phyloP scores from a whole-genome alignment of 2,113 vertebrate species.

The Caloenas nicobarica region DNA sequence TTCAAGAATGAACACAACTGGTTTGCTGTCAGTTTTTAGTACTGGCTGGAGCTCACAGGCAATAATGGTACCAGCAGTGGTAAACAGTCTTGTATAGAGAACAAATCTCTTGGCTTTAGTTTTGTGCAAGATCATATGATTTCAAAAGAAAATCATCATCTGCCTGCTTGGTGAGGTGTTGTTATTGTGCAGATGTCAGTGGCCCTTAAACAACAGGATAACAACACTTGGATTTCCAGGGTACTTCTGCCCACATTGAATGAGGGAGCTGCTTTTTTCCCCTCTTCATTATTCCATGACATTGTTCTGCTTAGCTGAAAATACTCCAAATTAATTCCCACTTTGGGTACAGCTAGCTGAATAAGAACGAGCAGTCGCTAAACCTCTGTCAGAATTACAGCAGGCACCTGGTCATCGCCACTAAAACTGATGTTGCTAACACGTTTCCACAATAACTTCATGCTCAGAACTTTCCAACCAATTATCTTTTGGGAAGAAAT shows the following conservation, averaged over 20 bases:
- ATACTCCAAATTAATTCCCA: neutral
- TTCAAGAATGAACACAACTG: neutral
- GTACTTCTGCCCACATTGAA: neutral
- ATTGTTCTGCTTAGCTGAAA: neutral
- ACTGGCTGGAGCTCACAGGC: neutral
- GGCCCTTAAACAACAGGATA: neutral
- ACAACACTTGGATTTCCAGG: neutral
- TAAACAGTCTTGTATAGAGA: neutral
- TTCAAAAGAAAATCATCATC: neutral
- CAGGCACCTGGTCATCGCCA: slow-evolving; percentile 38
- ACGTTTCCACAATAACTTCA: slow-evolving; percentile 36
- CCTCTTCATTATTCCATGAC: neutral
- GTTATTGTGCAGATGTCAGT: neutral
- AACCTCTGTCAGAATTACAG: slow-evolving; percentile 23
- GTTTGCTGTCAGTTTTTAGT: neutral
- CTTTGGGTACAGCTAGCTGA: neutral
- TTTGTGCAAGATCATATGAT: neutral
- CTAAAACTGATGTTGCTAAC: neutral
- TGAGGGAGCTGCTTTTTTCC: neutral
- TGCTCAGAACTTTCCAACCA: slow-evolving; percentile 41
- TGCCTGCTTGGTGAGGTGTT: neutral
- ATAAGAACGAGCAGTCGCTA: neutral
- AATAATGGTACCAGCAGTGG: neutral
- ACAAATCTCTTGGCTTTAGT: neutral
- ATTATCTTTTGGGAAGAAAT: slow-evolving; percentile 32